Evolutionary conservation across 2,113 vertebrate species (phyloP), one percentile per base, ranked within the genome.

Genomic region (Hiodon tergisus): DNA sequence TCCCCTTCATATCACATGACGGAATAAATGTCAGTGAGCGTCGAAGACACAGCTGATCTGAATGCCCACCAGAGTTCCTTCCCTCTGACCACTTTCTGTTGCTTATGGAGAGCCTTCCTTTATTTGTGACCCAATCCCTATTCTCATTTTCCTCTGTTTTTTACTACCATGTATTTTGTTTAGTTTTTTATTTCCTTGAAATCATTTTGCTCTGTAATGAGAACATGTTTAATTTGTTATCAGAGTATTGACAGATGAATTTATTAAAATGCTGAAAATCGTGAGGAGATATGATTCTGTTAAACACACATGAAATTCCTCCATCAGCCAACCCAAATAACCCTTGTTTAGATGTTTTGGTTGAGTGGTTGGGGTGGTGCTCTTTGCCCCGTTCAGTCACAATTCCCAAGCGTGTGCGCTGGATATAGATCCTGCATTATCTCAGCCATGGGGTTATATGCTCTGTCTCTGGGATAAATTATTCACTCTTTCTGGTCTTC

Each of bases 401-500:
- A 50, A 60, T 70, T 55, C 58, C n/a, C 31, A 46, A 11, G 16
- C 31, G 70, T 13, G 9, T 72, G 7, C 16, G 5, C 31, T 46
- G 58, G 14, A 72, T 48, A 5, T 47, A 47, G 71, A 31, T 14
- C 17, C 71, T 47, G 59, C 11, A 14, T 46, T 58, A 71, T 47
- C 58, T 60, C 48, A 2, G 53, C 70, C 14, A 48, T 67, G 65
- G 50, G 47, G 31, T 67, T 67, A 31, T 67, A 13, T 50, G 5
- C 70, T 59, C 54, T 14, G 58, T 51, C 16, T 46, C 60, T 51
- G 54, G 47, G 47, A 61, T 59, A 72, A 57, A 72, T 74, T 74
- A 74, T 74, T 73, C 61, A 59, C 78, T 71, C 48, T 60, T 6
- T 66, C 79, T 76, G 62, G 71, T 58, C 16, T 75, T 73, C 70